phyloP scores from a whole-genome alignment of 1,140 invertebrate species.

The Sitophilus oryzae region DNA sequence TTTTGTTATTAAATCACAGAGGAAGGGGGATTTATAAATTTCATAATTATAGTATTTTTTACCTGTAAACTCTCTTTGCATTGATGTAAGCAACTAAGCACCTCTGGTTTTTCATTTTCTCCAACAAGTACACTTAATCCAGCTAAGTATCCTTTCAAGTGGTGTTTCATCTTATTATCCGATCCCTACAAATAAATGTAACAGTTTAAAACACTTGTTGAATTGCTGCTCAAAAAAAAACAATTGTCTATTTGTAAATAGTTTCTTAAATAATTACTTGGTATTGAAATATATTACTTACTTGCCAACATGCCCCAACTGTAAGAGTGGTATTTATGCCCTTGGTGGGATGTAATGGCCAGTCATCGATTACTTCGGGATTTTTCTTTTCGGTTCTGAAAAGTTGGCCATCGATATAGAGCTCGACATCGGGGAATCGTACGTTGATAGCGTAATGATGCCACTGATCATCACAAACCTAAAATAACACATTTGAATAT shows the following conservation, averaged over 20 bases:
- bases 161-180: conserved; percentile 80
- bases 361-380: conserved; percentile 97
- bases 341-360: conserved; percentile 95
- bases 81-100: conserved; percentile 76
- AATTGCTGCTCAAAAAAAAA: too few species aligned
- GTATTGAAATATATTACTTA: too few species aligned
- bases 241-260: too few species aligned
- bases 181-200: conserved; percentile 54
- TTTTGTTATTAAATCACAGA: too few species aligned
- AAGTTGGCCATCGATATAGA: conserved; percentile 85
- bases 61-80: conserved; percentile 81
- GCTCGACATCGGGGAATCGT: conserved; percentile 78
- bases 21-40: too few species aligned
- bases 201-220: too few species aligned
- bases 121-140: conserved; percentile 78
- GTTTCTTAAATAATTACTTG: too few species aligned
- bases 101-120: conserved; percentile 70
- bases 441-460: conserved; percentile 96
- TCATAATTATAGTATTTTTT: too few species aligned
- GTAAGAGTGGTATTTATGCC: conserved; percentile 89
- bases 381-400: conserved; percentile 76
- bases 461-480: conserved; percentile 97
- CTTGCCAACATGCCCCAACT: conserved; percentile 98
- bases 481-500: conserved; percentile 23
- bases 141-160: conserved; percentile 81